These are phyloP conservation scores for Sitodiplosis mosellana DNA, from an alignment of 1,140 invertebrate species.

Conservation along the genomic window DNA sequence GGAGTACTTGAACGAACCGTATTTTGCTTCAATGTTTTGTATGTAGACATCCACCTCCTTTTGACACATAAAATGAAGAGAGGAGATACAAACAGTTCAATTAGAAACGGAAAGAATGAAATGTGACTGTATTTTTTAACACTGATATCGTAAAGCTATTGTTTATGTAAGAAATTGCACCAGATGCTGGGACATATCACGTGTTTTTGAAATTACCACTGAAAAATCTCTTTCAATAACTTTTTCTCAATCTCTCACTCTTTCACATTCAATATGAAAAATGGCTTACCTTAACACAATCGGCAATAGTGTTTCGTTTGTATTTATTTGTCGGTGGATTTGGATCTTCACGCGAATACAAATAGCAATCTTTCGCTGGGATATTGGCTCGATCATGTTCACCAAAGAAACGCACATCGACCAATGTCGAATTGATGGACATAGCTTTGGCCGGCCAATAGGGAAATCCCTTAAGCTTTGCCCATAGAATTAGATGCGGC, in stretches of 20 bases:
- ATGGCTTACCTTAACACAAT: conserved; percentile 31
- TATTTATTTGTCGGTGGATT: conserved; percentile 35
- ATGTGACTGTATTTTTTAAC: too few species aligned
- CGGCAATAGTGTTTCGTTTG: conserved; percentile 39
- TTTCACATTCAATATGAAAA: not conserved
- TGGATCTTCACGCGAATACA: conserved; percentile 54
- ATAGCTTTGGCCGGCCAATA: conserved; percentile 90
- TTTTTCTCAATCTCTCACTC: too few species aligned
- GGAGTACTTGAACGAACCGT: conserved; percentile 62
- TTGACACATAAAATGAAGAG: not conserved
- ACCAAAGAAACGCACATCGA: conserved; percentile 87
- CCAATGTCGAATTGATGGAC: conserved; percentile 48
- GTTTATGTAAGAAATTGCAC: too few species aligned
- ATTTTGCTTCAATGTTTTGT: conserved; percentile 46
- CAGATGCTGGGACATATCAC: not conserved
- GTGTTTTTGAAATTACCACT: not conserved
- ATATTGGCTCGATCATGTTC: conserved; percentile 87
- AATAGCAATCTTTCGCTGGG: conserved; percentile 59
- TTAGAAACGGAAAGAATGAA: too few species aligned
- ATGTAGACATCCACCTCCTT: conserved; percentile 58
- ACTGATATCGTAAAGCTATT: too few species aligned
- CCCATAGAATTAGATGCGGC: conserved; percentile 75
- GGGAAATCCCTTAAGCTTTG: conserved; percentile 84
- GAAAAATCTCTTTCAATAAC: not conserved
- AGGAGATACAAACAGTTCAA: not conserved